Evolutionary conservation across 2,888 invertebrate genomes (phyloP).

Genomic region (Pandemis cinnamomeana): DNA sequence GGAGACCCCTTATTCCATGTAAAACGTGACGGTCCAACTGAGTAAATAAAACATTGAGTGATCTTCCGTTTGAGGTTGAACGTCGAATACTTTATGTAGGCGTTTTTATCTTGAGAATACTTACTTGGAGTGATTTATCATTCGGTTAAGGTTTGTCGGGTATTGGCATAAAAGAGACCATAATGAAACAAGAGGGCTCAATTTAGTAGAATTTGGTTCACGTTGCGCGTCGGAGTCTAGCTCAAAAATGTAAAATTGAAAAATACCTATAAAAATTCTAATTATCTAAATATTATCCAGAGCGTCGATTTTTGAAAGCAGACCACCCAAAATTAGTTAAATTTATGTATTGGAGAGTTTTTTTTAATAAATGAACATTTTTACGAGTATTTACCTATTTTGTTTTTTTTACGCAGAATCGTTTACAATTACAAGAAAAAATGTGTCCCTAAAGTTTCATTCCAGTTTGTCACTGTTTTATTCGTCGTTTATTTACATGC

Average conservation of each 20-base stretch:
- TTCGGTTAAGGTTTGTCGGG: neutral
- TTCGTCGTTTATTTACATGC: too few relatives aligned
- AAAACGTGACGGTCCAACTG: constrained; percentile 27
- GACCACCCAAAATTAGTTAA: too few relatives aligned
- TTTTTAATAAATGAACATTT: too few relatives aligned
- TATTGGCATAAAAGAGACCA: neutral
- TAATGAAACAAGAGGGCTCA: neutral
- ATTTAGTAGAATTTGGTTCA: neutral
- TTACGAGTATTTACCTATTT: too few relatives aligned
- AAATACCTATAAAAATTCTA: too few relatives aligned
- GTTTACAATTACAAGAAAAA: too few relatives aligned
- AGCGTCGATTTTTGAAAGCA: too few relatives aligned
- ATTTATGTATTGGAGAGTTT: too few relatives aligned
- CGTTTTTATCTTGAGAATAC: neutral
- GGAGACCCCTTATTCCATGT: constrained; percentile 17
- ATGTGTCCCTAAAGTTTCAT: too few relatives aligned
- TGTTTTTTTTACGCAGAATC: too few relatives aligned
- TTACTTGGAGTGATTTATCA: neutral
- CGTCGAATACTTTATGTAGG: neutral
- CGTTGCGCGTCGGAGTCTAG: neutral
- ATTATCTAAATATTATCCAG: too few relatives aligned
- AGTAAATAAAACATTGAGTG: constrained; percentile 7
- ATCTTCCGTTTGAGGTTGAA: neutral
- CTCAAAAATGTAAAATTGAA: neutral
- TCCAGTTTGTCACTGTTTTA: too few relatives aligned